phyloP scores from a whole-genome alignment of 2,888 invertebrate species.

The Pollenia angustigena region DNA sequence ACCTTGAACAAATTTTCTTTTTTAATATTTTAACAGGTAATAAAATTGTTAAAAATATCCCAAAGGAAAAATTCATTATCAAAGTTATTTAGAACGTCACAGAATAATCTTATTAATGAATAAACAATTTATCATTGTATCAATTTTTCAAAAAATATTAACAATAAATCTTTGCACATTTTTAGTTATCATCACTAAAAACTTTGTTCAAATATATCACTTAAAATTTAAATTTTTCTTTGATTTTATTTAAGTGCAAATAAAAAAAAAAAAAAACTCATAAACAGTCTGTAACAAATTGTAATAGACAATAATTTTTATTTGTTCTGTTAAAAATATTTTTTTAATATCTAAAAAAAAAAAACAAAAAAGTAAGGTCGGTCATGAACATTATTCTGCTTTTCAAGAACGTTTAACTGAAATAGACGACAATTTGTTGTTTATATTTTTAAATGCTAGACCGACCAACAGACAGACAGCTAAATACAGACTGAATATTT shows the following conservation, averaged over 20 bases:
- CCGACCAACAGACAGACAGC: constrained; percentile 44
- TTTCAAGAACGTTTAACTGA: constrained; percentile 27
- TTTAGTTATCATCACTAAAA: no score
- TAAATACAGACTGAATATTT: constrained; percentile 31
- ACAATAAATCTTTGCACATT: no score
- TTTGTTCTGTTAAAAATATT: neutral
- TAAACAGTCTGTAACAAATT: constrained; percentile 34
- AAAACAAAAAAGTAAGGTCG: constrained; percentile 45
- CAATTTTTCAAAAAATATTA: no score
- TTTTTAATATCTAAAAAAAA: neutral
- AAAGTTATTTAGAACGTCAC: no score
- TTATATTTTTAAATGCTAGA: constrained; percentile 46
- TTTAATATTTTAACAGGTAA: no score
- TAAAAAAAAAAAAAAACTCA: constrained; percentile 7
- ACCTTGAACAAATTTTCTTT: no score
- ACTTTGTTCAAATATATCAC: neutral
- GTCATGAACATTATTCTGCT: constrained; percentile 47
- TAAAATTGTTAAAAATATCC: no score
- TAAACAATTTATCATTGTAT: no score
- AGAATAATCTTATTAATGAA: no score
- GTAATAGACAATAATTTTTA: constrained; percentile 27
- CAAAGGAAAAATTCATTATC: no score
- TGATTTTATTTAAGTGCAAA: constrained; percentile 3
- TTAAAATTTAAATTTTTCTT: neutral
- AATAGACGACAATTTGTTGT: constrained; percentile 41